phyloP scores from a whole-genome alignment of 2,113 vertebrate genomes.

The Danio rerio region GRCz12tu NC_133178.1:32657501-32658000 shows the following conservation, averaged over 20 bases:
- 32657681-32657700: too few relatives aligned
- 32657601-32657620: background rate
- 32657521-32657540: background rate
- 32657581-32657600: background rate
- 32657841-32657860: background rate
- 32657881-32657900: background rate
- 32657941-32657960: conserved; percentile 36
- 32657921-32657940: conserved; percentile 37
- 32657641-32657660: background rate
- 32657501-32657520: too few relatives aligned
- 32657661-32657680: too few relatives aligned
- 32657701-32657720: too few relatives aligned
- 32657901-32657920: background rate
- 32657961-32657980: conserved; percentile 59
- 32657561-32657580: background rate
- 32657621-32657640: background rate
- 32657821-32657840: background rate
- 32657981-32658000: conserved; percentile 61
- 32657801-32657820: background rate
- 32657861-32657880: background rate
- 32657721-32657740: background rate
- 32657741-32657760: background rate
- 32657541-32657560: background rate
- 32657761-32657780: background rate
- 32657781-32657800: background rate